These are phyloP conservation scores for Uromys caudimaculatus DNA, from an alignment of 2,797 vertebrate species.

Conservation along the genomic window DNA sequence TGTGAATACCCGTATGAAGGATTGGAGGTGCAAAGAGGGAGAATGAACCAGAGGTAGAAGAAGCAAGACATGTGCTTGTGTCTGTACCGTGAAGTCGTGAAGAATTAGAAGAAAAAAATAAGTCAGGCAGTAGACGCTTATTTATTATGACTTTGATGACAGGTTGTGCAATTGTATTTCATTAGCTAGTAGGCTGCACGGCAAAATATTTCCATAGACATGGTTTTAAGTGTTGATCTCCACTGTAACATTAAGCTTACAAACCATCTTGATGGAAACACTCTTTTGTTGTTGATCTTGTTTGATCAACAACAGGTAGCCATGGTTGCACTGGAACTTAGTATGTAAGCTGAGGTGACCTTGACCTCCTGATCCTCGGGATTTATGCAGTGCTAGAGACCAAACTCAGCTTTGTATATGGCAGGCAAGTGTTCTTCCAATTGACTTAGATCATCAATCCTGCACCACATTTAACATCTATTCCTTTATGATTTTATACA, in stretches of 20 bases:
- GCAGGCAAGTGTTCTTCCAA: neutral
- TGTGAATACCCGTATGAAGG: neutral
- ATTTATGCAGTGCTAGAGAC: neutral
- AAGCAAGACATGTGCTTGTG: neutral
- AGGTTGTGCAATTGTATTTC: neutral
- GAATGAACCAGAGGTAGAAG: neutral
- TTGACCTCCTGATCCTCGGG: neutral
- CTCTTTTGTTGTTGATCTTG: neutral
- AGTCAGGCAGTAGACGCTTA: neutral
- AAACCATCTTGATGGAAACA: neutral
- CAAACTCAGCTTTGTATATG: neutral
- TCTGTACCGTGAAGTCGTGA: neutral
- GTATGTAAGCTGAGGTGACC: neutral
- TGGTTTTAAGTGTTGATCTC: neutral
- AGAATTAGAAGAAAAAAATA: neutral
- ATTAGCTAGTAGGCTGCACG: neutral
- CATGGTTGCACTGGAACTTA: neutral
- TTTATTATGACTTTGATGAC: conserved; percentile 24
- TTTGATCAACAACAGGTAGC: neutral
- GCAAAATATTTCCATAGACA: neutral
- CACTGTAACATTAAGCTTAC: neutral
- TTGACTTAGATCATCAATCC: neutral
- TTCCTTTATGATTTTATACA: neutral
- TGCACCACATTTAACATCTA: neutral
- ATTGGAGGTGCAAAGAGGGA: neutral